Base-by-base conservation (phyloP, 2,113 vertebrate species). In the Scortum barcoo region DNA sequence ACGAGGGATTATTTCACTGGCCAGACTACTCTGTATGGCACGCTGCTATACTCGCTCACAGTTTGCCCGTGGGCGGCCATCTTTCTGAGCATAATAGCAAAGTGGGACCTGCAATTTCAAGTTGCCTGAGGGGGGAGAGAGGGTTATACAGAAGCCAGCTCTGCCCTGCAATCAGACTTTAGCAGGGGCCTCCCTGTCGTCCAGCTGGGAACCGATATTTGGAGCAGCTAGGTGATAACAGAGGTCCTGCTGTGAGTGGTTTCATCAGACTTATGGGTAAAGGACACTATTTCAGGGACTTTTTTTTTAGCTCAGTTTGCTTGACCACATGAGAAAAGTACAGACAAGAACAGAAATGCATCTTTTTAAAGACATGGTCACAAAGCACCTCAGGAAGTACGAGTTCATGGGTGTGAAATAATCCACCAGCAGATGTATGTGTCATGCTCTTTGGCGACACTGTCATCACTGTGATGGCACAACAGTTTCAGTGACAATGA, bases 101-200 rank as follows among this genome's bases (percentile, higher is more conserved):
- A 73, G 71, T 77, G 38, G 14, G 68, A 73, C 48, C 58, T 86
- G 78, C 85, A 86, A 84, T 89, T 80, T 74, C 26, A 73, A 38
- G 61, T 71, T 53, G 75, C 83, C 75, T 77, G 62, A 57, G 54
- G 63, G 30, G 65, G 36, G 50, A 54, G 42, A n/a, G 46, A 1
- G 40, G 75, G 40, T 53, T 24, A 4, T n/a, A 60, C n/a, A 24
- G 17, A 17, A 57, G 26, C 53, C 51, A 19, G 51, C 62, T 69
- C 71, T 56, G 80, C 57, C 44, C 75, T 58, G 51, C 85, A 74
- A 83, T 74, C 67, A 50, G 75, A 50, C 68, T 56, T 13, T 0
- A 76, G 13, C 57, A 66, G 33, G 13, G 42, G 62, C 61, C 68
- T 72, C 36, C 63, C 28, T 66, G 71, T 60, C 28, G 61, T 75